phyloP scores from a whole-genome alignment of 1,140 invertebrate species.

The Zaprionus davidi region DNA sequence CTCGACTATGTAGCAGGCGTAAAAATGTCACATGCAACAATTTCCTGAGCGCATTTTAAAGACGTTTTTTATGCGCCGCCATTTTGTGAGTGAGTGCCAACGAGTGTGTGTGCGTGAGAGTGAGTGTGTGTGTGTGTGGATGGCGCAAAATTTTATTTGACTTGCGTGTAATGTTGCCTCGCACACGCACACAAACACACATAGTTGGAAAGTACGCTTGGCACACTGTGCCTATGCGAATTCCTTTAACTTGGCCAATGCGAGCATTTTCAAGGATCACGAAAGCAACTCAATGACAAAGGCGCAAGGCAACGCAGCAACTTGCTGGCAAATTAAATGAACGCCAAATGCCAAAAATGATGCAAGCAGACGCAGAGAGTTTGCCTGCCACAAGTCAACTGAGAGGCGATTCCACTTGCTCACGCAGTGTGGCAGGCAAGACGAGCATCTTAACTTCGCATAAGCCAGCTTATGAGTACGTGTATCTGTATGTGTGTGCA shows the following conservation, averaged over 20 bases:
- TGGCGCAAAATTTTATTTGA: slow-evolving; percentile 73
- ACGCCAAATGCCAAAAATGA: slow-evolving; percentile 44
- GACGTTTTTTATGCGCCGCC: slow-evolving; percentile 72
- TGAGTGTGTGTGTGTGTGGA: slow-evolving; percentile 23
- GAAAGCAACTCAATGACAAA: slow-evolving; percentile 41
- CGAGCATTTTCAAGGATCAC: slow-evolving; percentile 53
- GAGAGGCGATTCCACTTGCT: not conserved
- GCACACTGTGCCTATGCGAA: slow-evolving; percentile 45
- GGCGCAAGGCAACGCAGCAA: not conserved
- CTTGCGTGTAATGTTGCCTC: slow-evolving; percentile 71
- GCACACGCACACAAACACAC: slow-evolving; percentile 46
- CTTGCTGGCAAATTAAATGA: slow-evolving; percentile 46
- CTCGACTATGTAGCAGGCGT: not conserved
- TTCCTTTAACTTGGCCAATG: slow-evolving; percentile 43
- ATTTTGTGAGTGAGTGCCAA: slow-evolving; percentile 70
- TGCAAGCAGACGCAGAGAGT: not conserved
- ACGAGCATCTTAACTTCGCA: not conserved
- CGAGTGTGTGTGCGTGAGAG: slow-evolving; percentile 22
- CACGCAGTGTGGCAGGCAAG: not conserved
- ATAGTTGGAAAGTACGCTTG: not conserved
- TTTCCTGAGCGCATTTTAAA: slow-evolving; percentile 75
- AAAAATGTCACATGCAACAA: slow-evolving; percentile 77
- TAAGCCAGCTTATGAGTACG: not conserved
- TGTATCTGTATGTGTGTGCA: not conserved
- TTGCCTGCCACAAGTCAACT: not conserved